Percentiles rank a stretch among this genome's conserved stretches.
Conservation (phyloP, 2,113 vertebrate species). For the Abramis brama region DNA sequence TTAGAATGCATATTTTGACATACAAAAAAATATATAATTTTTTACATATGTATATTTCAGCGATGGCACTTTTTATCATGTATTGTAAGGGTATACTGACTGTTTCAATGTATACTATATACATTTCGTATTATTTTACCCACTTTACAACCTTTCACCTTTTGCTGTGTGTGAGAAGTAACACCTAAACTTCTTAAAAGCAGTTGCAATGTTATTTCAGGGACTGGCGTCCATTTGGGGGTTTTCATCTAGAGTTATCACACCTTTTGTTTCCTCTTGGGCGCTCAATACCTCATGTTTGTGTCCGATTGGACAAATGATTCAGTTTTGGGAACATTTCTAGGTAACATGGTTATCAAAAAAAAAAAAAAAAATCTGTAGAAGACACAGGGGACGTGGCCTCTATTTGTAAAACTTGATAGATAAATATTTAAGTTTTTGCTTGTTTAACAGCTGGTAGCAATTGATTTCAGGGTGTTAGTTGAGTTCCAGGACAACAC, state of each 20-base stretch:
- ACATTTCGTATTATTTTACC: conserved; percentile 49
- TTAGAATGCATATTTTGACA: not conserved
- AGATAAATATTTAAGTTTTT: conserved; percentile 46
- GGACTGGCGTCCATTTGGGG: conserved; percentile 65
- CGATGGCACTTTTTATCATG: not conserved
- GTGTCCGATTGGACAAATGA: not conserved
- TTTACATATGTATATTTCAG: no score
- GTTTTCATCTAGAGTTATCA: conserved; percentile 65
- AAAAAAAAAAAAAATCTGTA: not conserved
- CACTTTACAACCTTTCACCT: conserved; percentile 64
- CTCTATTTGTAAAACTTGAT: conserved; percentile 44
- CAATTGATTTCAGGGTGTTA: conserved; percentile 69
- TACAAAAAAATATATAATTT: not conserved
- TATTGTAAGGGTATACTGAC: not conserved
- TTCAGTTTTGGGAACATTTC: not conserved
- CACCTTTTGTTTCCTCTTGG: conserved; percentile 67
- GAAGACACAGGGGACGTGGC: not conserved
- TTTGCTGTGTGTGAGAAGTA: conserved; percentile 66
- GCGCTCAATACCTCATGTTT: not conserved
- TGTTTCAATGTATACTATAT: conserved; percentile 31
- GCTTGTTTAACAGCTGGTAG: conserved; percentile 69
- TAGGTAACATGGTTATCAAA: not conserved
- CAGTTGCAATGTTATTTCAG: conserved; percentile 73
- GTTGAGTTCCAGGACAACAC: conserved; percentile 60
- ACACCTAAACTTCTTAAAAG: conserved; percentile 62